Percentiles rank a stretch among this genome's conserved stretches.
phyloP scores from a whole-genome alignment of 1,140 invertebrate genomes.

The Asbolus verrucosus region DNA sequence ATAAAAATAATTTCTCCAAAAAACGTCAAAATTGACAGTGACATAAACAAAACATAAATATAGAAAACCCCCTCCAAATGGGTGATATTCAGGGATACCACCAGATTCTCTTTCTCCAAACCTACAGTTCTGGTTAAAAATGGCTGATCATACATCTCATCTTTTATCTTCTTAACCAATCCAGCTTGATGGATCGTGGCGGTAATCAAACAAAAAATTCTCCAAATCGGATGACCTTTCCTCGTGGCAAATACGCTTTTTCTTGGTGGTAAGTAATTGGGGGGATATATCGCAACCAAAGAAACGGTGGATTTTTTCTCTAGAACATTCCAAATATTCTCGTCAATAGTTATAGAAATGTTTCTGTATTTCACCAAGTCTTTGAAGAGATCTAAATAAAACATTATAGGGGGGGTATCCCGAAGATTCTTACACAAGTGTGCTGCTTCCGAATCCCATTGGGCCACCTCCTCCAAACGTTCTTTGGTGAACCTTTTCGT shows the following conservation, averaged over 20 bases:
- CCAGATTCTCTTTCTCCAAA: not conserved
- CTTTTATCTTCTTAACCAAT: not conserved
- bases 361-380: not conserved
- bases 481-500: not conserved
- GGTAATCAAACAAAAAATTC: not conserved
- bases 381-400: not conserved
- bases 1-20: too few species aligned
- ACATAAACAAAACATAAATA: too few species aligned
- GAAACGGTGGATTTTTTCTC: not conserved
- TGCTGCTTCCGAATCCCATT: not conserved
- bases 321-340: not conserved
- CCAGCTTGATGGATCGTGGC: not conserved
- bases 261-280: not conserved
- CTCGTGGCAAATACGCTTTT: slow-evolving; percentile 6
- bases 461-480: not conserved
- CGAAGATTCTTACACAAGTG: not conserved
- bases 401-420: not conserved
- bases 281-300: not conserved
- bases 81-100: not conserved
- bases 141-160: not conserved
- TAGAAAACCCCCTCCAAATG: slow-evolving; percentile 1
- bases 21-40: too few species aligned
- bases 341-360: not conserved
- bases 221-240: slow-evolving; percentile 15
- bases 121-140: not conserved